Base-by-base conservation (phyloP, 2,797 vertebrate species). In the Lateolabrax maculatus region DNA sequence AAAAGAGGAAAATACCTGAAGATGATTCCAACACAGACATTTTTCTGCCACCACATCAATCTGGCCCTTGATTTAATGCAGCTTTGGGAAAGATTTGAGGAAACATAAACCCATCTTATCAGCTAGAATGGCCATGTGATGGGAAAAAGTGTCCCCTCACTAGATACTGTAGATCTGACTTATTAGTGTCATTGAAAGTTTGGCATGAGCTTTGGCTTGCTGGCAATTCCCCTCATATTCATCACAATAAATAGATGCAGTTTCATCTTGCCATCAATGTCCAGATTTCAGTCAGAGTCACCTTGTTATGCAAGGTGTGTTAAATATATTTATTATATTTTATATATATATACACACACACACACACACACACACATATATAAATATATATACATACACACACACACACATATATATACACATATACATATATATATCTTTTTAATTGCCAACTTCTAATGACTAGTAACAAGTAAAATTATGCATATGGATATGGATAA, bases 41-140 rank as follows among this genome's bases (percentile, higher is more conserved):
- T 71, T 69, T 34, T 60, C 44, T 31, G 29, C 43, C 48, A 44
- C 29, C 49, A 9, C 12, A 65, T 60, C 48, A 70, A 48, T 41
- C 43, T 36, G 31, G n/a, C 61, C 72, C 75, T 69, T 73, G 66
- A 84, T 84, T 72, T 61, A 49, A 72, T 60, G 52, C 39, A 60
- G 74, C 66, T 73, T 48, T 19, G 53, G 68, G 60, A 56, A 61
- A 70, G 31, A 39, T 23, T 18, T 21, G 6, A 56, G 9, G 12
- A 11, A 29, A 71, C 65, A 77, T 60, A 73, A 48, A 51, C 21
- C 39, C 37, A 55, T 60, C 23, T 82, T 37, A 63, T 82, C 69
- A 73, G 71, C 43, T 51, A 1, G 56, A 65, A 66, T 64, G 75
- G 48, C 5, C 12, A 27, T 46, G 12, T 3, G 25, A 79, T 43